These are phyloP conservation scores for Oscheius sp. DNA, from an alignment of 2,888 invertebrate species.

Conservation along the genomic window DNA sequence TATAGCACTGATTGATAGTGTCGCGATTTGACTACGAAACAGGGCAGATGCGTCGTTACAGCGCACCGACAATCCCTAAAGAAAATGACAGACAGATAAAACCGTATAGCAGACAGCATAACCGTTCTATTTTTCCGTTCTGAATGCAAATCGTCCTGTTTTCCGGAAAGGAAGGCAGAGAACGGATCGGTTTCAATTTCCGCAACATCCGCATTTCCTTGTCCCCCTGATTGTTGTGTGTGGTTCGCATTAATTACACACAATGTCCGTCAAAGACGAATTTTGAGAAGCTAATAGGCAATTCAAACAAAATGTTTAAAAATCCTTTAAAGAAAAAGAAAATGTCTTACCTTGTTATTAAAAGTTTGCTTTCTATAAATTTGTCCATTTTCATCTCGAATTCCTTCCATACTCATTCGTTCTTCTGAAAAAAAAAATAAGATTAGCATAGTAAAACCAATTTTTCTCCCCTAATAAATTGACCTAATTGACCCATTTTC, in stretches of 20 bases:
- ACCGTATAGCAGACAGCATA: neutral
- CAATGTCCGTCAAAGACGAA: too few relatives aligned
- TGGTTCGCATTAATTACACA: neutral
- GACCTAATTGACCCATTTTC: neutral
- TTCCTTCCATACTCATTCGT: neutral
- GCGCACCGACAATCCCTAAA: too few relatives aligned
- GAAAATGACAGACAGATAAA: too few relatives aligned
- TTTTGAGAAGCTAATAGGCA: too few relatives aligned
- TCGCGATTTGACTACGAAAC: conserved; percentile 8
- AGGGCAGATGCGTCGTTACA: neutral
- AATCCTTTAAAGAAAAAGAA: neutral
- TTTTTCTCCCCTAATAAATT: neutral
- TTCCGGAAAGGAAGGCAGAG: conserved; percentile 19
- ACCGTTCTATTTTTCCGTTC: neutral
- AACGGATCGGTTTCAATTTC: conserved; percentile 27
- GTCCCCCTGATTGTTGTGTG: conserved; percentile 31
- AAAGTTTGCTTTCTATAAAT: neutral
- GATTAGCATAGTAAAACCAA: too few relatives aligned
- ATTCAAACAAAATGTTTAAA: too few relatives aligned
- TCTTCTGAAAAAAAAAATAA: too few relatives aligned
- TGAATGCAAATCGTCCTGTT: conserved; percentile 21
- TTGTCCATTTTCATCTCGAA: neutral
- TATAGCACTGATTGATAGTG: conserved; percentile 30
- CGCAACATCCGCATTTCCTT: conserved; percentile 29
- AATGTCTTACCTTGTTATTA: neutral